Base-by-base conservation (phyloP, 2,888 invertebrate genomes). In the Mechanitis mazaeus region DNA sequence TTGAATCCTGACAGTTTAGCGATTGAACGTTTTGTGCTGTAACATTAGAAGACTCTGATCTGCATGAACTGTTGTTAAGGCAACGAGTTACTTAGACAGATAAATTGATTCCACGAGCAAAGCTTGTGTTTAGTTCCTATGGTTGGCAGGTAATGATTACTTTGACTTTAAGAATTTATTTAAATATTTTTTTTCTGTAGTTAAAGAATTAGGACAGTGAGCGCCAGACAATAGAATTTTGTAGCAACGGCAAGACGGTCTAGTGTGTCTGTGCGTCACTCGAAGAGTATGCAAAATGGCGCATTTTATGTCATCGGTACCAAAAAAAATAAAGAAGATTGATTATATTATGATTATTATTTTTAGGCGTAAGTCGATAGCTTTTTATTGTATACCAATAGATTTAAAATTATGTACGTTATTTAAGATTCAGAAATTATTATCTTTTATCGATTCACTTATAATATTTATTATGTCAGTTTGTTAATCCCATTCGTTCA, bases 41-140 rank as follows among this genome's bases (percentile, higher is more conserved):
- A 46, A 63, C 65, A 69, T 69, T 69, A 71, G 67, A 71, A 75
- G 71, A 64, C 75, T 72, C 69, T 70, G 72, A 75, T 75, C 73
- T 69, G 72, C 75, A 73, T 69, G 70, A 66, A 73, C 64, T 58
- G 71, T 73, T 72, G 71, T 78, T 73, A 74, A 75, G 75, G 74
- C 75, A 75, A 74, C 70, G 78, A 79, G 75, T 80, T 76, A 71
- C 56, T 71, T 77, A 78, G 75, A 75, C 71, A 75, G 72, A 75
- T 65, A 81, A 75, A 81, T 75, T 55, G 65, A 77, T 74, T 76
- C 73, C 78, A 84, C 80, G 84, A 84, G 86, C 85, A 81, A 83
- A 84, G 89, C 89, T 88, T 88, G 85, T 84, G 84, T 87, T 88
- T 84, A 85, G 87, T 90, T 89, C 85, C 86, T 87, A 86, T 80